Base-by-base conservation (phyloP, 2,797 vertebrate genomes). In the Margarornis squamiger region DNA sequence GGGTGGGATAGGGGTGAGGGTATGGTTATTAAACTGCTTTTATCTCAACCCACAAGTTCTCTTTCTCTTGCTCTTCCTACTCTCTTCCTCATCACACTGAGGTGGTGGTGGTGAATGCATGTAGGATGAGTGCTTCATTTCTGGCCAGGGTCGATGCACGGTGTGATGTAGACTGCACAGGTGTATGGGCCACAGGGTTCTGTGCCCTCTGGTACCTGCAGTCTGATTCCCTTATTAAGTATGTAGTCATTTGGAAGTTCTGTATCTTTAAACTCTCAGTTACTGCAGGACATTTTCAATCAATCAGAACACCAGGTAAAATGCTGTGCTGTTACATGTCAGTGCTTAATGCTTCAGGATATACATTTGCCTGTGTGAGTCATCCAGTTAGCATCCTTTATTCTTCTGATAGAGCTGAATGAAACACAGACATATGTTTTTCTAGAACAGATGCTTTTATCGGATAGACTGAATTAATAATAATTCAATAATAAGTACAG, bases 101-200 rank as follows among this genome's bases (percentile, higher is more conserved):
- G n/a, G n/a, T 51, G 39, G 12, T 54, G 30, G 12, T 8, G 34
- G 30, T 10, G 3, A 21, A 32, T 10, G 12, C 18, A 19, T 54
- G 32, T 11, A 7, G 19, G 17, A 10, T 36, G 65, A 7, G 48
- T 68, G 32, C 38, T 77, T 52, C 27, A 23, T 30, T 73, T 41
- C 51, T 11, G 5, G 6, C 26, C 0, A 1, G 11, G 10, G 15
- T 41, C 43, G 54, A 11, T 5, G 7, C 36, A 26, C 1, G 0
- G 0, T 32, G 20, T 46, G 17, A 39, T 4, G 1, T 19, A 49
- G 43, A 5, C 32, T 32, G 71, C 65, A 32, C 0, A 6, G 26
- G 8, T 51, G 71, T 61, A 34, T 1, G 5, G 71, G 65, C 10
- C n/a, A 1, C 43, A 9, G 1, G 3, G 22, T 46, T 74, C 66